Percentiles rank a stretch among this genome's conserved stretches.
Conservation (phyloP, 2,888 invertebrate species). For the Meganola albula region DNA sequence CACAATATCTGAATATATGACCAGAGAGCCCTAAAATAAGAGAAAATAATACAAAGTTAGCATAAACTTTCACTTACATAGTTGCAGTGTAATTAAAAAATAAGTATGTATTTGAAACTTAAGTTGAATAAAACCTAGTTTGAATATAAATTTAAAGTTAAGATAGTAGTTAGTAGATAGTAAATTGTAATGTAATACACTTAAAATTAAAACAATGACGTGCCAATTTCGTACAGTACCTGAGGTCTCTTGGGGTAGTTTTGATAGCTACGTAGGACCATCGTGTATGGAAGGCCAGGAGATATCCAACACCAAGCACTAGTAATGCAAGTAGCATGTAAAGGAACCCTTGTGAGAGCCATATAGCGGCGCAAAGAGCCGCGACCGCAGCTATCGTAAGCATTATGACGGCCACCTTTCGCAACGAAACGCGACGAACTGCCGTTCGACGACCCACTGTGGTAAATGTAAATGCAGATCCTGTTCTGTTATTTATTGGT, state of each 20-base stretch:
- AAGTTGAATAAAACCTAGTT: too few relatives aligned
- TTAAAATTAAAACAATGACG: slow-evolving; percentile 23
- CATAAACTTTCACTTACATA: too few relatives aligned
- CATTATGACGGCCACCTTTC: slow-evolving; percentile 64
- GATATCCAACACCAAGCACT: slow-evolving; percentile 79
- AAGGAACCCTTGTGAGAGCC: slow-evolving; percentile 78
- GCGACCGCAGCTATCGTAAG: slow-evolving; percentile 56
- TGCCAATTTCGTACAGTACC: slow-evolving; percentile 58
- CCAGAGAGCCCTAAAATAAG: slow-evolving; percentile 80
- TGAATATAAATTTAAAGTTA: too few relatives aligned
- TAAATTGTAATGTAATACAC: slow-evolving; percentile 2
- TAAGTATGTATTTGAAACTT: too few relatives aligned
- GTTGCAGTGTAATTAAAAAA: too few relatives aligned
- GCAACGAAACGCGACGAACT: slow-evolving; percentile 70
- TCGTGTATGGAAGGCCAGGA: slow-evolving; percentile 82
- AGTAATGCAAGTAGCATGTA: slow-evolving; percentile 80
- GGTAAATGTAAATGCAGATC: too few relatives aligned
- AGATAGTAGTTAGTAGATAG: too few relatives aligned
- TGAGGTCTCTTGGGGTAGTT: slow-evolving; percentile 85
- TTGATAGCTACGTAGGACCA: slow-evolving; percentile 87
- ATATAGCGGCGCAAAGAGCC: slow-evolving; percentile 62
- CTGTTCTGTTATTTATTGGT: too few relatives aligned
- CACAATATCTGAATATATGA: slow-evolving; percentile 82
- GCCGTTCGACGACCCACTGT: slow-evolving; percentile 41
- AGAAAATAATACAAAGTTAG: slow-evolving; percentile 1